Percentiles rank a stretch among this genome's conserved stretches.
These are phyloP conservation scores for Tinamus guttatus DNA, from an alignment of 2,113 vertebrate species.

Conservation along the genomic window DNA sequence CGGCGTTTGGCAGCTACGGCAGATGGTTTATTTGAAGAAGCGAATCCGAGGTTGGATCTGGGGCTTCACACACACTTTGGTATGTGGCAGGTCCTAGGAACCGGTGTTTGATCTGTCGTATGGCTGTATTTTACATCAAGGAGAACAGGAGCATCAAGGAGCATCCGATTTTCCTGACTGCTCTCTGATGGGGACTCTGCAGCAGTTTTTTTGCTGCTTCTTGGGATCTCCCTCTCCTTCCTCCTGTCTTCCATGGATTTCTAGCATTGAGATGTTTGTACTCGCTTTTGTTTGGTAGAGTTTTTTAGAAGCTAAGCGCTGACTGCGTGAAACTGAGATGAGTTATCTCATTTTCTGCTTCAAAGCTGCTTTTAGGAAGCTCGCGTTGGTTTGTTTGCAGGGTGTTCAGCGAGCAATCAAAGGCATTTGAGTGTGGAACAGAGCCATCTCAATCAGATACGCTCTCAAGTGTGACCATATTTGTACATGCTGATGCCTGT, in stretches of 20 bases:
- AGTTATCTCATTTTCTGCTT: constrained; percentile 59
- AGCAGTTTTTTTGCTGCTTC: not conserved
- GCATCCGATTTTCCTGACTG: not conserved
- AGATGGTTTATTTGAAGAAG: not conserved
- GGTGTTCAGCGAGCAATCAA: constrained; percentile 46
- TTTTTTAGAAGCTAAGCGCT: not conserved
- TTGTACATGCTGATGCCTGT: constrained; percentile 35
- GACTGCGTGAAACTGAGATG: constrained; percentile 35
- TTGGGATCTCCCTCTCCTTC: constrained; percentile 32
- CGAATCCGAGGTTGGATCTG: not conserved
- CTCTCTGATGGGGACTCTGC: not conserved
- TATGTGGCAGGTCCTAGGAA: not conserved
- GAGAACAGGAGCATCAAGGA: not conserved
- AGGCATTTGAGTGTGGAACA: not conserved
- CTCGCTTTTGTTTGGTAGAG: not conserved
- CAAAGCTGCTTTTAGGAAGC: constrained; percentile 30
- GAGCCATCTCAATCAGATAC: not conserved
- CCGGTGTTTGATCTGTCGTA: not conserved
- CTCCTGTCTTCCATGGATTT: not conserved
- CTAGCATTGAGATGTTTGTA: not conserved
- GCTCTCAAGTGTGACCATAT: constrained; percentile 51
- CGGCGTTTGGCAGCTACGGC: not conserved
- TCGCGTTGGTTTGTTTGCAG: constrained; percentile 24
- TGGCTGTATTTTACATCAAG: not conserved
- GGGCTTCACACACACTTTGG: not conserved